phyloP scores from a whole-genome alignment of 1,140 invertebrate genomes.

The Sweltsa coloradensis region DNA sequence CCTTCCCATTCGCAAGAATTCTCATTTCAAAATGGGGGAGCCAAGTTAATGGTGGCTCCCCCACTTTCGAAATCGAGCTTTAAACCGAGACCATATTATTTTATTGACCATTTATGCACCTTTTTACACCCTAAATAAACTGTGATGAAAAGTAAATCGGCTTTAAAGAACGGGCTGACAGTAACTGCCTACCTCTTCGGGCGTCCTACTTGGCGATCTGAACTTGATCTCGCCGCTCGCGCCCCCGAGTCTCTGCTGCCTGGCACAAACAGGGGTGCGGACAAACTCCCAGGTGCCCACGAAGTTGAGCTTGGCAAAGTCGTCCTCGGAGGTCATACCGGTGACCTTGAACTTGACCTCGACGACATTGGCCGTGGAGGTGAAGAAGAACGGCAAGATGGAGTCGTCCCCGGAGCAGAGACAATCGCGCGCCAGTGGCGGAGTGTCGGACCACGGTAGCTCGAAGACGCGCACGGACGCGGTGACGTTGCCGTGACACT shows the following conservation, averaged over 20 bases:
- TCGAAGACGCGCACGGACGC: conserved; percentile 42
- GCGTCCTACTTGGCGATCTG: conserved; percentile 36
- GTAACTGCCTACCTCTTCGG: conserved; percentile 62
- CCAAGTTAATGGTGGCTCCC: too few species aligned
- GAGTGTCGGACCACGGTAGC: conserved; percentile 53
- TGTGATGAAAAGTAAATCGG: too few species aligned
- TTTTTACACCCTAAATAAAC: too few species aligned
- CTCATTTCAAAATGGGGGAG: too few species aligned
- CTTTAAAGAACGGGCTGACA: too few species aligned
- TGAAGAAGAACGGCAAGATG: conserved; percentile 55
- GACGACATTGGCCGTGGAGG: conserved; percentile 59
- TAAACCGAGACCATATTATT: too few species aligned
- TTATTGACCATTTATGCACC: too few species aligned
- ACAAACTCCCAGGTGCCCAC: conserved; percentile 75
- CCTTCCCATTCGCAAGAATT: too few species aligned
- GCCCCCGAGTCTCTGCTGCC: conserved; percentile 51
- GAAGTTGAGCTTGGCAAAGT: conserved; percentile 71
- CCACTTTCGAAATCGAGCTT: too few species aligned
- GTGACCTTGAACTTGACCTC: conserved; percentile 67
- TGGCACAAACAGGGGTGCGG: conserved; percentile 49
- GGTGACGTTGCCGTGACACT: conserved; percentile 47
- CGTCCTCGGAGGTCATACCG: conserved; percentile 70
- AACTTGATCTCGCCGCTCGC: conserved; percentile 63
- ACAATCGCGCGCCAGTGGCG: conserved; percentile 52
- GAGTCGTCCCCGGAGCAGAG: conserved; percentile 45